Conservation (phyloP, 2,888 invertebrate genomes). For the Scrobipalpa costella region DNA sequence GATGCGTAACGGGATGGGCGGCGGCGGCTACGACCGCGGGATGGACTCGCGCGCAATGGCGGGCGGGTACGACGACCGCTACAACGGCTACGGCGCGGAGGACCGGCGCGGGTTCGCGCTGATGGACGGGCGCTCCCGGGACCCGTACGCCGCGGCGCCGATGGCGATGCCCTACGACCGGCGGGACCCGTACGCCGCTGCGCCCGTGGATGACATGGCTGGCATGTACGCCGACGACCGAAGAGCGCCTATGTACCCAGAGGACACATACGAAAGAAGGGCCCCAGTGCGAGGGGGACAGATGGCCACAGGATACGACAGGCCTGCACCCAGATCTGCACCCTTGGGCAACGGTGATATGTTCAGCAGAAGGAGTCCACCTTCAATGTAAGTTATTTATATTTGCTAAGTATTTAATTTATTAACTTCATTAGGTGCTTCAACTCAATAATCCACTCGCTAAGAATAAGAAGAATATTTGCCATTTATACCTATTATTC, state of each 20-base stretch:
- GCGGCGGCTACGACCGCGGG: slow-evolving; percentile 58
- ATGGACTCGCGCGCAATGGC: slow-evolving; percentile 53
- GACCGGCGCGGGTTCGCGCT: slow-evolving; percentile 72
- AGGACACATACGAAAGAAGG: slow-evolving; percentile 51
- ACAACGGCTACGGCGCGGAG: slow-evolving; percentile 70
- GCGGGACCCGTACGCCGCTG: slow-evolving; percentile 44
- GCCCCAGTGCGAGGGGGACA: slow-evolving; percentile 58
- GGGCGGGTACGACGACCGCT: slow-evolving; percentile 66
- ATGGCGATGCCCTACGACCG: slow-evolving; percentile 57
- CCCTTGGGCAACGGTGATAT: slow-evolving; percentile 72
- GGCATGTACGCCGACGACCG: slow-evolving; percentile 50
- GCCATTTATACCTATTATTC: no score
- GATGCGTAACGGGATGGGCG: slow-evolving; percentile 52
- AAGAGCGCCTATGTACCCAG: slow-evolving; percentile 43
- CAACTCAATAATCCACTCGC: no score
- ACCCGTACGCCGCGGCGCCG: slow-evolving; percentile 63
- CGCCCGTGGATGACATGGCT: slow-evolving; percentile 35
- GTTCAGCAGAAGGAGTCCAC: slow-evolving; percentile 74
- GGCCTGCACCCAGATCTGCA: slow-evolving; percentile 56
- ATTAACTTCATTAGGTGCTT: no score
- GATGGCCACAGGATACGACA: slow-evolving; percentile 57
- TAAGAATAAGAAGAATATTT: no score
- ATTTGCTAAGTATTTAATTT: no score
- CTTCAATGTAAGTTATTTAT: slow-evolving; percentile 59
- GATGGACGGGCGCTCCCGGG: slow-evolving; percentile 63